Evolutionary conservation across 2,888 invertebrate species (phyloP), one percentile per base, ranked within the genome.

Genomic region (Candidula unifasciata): DNA sequence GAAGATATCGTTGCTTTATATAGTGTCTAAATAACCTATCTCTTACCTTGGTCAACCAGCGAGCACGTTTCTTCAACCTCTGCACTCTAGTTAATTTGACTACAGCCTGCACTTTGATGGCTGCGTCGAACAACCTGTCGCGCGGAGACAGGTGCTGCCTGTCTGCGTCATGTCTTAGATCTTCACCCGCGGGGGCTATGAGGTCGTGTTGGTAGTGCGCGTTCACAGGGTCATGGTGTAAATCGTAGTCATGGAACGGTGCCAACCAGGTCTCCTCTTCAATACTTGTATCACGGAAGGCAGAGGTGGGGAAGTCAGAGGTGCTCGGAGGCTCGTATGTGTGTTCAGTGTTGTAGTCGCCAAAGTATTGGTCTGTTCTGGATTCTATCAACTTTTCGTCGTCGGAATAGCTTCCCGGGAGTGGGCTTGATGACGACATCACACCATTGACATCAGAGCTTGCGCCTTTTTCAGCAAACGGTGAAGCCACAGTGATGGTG

Each of bases 41-140:
- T 44, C 68, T 78, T 82, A 82, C 80, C 82, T 85, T 85, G 16
- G 77, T 78, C n/a, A 74, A 5, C 82, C 85, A 82, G 27, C 64
- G 33, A 5, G 80, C 80, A 3, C 82, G 69, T 54, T 66, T 54
- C 30, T 27, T 82, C 2, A 74, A 33, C 54, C 80, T 82, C 57
- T 82, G 64, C 13, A 64, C 1, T 35, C 74, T 57, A 24, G 73
- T 76, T 27, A 82, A 33, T n/a, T 52, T 71, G 5, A 82, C 82
- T 2, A 44, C 69, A 3, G 82, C 68, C 13, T 80, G 74, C 0
- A 84, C 77, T 6, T 8, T 76, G n/a, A 74, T 13, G 35, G 84
- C 84, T 0, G 80, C 84, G 16, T 44, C 54, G 3, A n/a, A 37
- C 3, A 84, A 54, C 24, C 60, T 68, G 3, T 57, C 10, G 27